Percentiles rank a stretch among this genome's conserved stretches.
These are phyloP conservation scores for Chiloscyllium punctatum DNA, from an alignment of 2,797 vertebrate species.

Conservation along the genomic window DNA sequence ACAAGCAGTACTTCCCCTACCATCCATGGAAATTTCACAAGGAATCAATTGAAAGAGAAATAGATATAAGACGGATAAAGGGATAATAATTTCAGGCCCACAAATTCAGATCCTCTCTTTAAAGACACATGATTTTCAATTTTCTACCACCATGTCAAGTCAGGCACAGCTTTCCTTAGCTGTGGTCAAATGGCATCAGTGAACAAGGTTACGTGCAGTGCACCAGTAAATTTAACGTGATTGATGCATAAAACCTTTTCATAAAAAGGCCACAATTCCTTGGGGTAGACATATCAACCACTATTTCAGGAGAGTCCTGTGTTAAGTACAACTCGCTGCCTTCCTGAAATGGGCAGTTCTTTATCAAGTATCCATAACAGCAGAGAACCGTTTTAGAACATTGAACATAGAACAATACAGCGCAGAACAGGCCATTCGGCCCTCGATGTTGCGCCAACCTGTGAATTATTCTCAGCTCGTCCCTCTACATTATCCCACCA, in stretches of 20 bases:
- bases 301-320: not conserved
- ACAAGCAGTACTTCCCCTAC: not conserved
- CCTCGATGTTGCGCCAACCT: too few species aligned
- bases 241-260: not conserved
- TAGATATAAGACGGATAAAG: not conserved
- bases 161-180: not conserved
- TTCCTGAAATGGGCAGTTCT: not conserved
- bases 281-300: not conserved
- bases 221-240: not conserved
- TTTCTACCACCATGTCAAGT: not conserved
- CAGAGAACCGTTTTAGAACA: not conserved
- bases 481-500: too few species aligned
- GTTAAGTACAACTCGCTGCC: not conserved
- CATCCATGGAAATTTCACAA: not conserved
- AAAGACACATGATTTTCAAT: not conserved
- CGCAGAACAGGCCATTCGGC: too few species aligned
- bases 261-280: not conserved
- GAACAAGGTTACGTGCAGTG: not conserved
- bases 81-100: not conserved
- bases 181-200: not conserved
- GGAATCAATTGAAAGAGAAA: slow-evolving; percentile 2
- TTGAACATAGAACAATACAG: too few species aligned
- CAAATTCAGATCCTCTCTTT: not conserved
- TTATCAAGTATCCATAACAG: not conserved
- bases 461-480: too few species aligned